Evolutionary conservation across 1,140 invertebrate genomes (phyloP).

Genomic region (Drosophila bocki): DNA sequence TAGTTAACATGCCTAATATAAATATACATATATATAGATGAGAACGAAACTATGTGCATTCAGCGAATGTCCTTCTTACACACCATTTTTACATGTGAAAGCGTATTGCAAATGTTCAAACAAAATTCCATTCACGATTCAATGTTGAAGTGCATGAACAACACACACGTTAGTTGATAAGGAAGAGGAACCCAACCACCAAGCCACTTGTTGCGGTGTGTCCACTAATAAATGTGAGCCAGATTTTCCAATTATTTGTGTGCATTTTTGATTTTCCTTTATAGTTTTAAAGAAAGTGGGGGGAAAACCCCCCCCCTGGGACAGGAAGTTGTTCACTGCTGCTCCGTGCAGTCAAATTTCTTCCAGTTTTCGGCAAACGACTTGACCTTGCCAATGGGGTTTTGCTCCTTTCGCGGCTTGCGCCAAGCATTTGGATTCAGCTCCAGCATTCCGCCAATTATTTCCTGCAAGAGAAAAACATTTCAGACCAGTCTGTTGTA

Average conservation of each 20-base stretch:
- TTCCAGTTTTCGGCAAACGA: slow-evolving; percentile 72
- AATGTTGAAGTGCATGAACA: slow-evolving; percentile 44
- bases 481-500: background rate
- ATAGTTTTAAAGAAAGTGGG: too few species aligned
- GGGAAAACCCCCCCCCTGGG: too few species aligned
- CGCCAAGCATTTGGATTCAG: slow-evolving; percentile 94
- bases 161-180: slow-evolving; percentile 57
- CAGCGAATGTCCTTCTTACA: slow-evolving; percentile 69
- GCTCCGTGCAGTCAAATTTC: slow-evolving; percentile 70
- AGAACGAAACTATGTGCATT: slow-evolving; percentile 60
- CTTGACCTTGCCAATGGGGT: slow-evolving; percentile 69
- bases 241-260: slow-evolving; percentile 20
- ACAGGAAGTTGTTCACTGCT: slow-evolving; percentile 19
- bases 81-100: slow-evolving; percentile 51
- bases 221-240: slow-evolving; percentile 36
- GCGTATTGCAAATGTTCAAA: slow-evolving; percentile 53
- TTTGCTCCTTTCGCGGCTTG: slow-evolving; percentile 89
- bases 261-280: background rate
- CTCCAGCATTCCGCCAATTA: slow-evolving; percentile 97
- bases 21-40: slow-evolving; percentile 12
- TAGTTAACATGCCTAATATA: slow-evolving; percentile 54
- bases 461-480: slow-evolving; percentile 89
- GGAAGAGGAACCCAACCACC: slow-evolving; percentile 20
- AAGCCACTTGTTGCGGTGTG: slow-evolving; percentile 1
- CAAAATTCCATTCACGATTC: slow-evolving; percentile 64